These are phyloP conservation scores for Drosophila buzzatii DNA, from an alignment of 2,888 invertebrate species.

Conservation along the genomic window DNA sequence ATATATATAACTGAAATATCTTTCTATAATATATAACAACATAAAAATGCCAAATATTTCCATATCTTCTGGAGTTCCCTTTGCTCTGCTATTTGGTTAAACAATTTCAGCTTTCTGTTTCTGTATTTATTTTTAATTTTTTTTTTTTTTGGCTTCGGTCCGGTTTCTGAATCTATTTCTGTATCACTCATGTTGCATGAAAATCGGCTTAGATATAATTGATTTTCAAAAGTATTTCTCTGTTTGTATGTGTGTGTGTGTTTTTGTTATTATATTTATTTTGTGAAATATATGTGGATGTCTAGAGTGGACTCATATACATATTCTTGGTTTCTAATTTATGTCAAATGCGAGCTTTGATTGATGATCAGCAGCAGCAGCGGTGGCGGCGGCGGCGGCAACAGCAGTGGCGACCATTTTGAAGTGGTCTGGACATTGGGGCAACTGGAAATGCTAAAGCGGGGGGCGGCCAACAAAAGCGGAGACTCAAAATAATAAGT, in stretches of 20 bases:
- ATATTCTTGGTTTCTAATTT: slow-evolving; percentile 77
- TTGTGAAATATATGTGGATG: slow-evolving; percentile 3
- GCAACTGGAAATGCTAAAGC: slow-evolving; percentile 8
- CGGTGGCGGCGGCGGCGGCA: slow-evolving; percentile 12
- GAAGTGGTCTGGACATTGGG: slow-evolving; percentile 9
- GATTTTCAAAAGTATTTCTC: slow-evolving; percentile 28
- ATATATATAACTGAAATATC: background rate
- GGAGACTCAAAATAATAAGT: slow-evolving; percentile 62
- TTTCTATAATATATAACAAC: too few relatives aligned
- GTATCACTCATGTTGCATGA: slow-evolving; percentile 41
- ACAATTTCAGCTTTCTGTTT: slow-evolving; percentile 44
- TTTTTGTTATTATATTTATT: slow-evolving; percentile 3
- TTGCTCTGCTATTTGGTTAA: slow-evolving; percentile 37
- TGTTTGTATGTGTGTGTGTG: background rate
- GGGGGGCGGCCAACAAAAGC: background rate
- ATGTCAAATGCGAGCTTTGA: slow-evolving; percentile 78
- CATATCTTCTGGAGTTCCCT: slow-evolving; percentile 33
- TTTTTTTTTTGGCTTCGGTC: slow-evolving; percentile 18
- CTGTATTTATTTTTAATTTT: background rate
- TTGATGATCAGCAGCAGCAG: slow-evolving; percentile 69
- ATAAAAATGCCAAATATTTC: slow-evolving; percentile 6
- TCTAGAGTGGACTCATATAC: slow-evolving; percentile 46
- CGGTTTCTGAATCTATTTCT: slow-evolving; percentile 40
- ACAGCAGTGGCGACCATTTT: slow-evolving; percentile 12
- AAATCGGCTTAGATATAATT: slow-evolving; percentile 62